Evolutionary conservation across 2,888 invertebrate species (phyloP).

Genomic region (Tanypteryx hageni): DNA sequence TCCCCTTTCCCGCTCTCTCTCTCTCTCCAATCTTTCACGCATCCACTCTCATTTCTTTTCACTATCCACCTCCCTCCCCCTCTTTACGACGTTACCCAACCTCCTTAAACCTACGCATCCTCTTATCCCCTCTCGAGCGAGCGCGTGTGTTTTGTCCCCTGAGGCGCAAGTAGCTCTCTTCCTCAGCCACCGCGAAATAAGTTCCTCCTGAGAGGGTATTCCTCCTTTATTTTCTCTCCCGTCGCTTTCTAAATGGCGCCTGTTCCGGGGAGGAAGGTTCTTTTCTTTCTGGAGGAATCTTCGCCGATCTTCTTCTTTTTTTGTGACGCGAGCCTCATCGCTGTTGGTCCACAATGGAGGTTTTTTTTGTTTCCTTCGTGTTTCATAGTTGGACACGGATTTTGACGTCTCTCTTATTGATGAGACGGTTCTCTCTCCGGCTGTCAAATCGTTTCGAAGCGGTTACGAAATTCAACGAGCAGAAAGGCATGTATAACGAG

Average conservation of each 20-base stretch:
- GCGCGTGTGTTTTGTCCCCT: neutral
- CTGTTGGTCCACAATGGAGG: neutral
- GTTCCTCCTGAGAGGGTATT: neutral
- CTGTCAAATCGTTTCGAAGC: neutral
- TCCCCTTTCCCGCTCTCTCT: neutral
- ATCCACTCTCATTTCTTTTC: neutral
- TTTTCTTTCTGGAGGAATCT: neutral
- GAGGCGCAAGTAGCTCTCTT: neutral
- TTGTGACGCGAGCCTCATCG: too few species aligned
- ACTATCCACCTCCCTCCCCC: neutral
- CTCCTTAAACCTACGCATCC: slow-evolving; percentile 13
- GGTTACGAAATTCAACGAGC: neutral
- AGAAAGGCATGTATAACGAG: too few species aligned
- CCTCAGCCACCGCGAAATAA: neutral
- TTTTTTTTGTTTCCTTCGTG: neutral
- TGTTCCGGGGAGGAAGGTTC: neutral
- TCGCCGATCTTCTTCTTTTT: neutral
- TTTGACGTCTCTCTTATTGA: neutral
- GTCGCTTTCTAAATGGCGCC: slow-evolving; percentile 10
- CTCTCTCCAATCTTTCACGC: neutral
- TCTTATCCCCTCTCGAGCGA: neutral
- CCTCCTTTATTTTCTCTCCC: neutral
- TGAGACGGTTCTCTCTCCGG: neutral
- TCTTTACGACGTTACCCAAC: neutral
- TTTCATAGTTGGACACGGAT: neutral